Conservation (phyloP, 2,113 vertebrate species). For the Notarius lentiginosus region DNA sequence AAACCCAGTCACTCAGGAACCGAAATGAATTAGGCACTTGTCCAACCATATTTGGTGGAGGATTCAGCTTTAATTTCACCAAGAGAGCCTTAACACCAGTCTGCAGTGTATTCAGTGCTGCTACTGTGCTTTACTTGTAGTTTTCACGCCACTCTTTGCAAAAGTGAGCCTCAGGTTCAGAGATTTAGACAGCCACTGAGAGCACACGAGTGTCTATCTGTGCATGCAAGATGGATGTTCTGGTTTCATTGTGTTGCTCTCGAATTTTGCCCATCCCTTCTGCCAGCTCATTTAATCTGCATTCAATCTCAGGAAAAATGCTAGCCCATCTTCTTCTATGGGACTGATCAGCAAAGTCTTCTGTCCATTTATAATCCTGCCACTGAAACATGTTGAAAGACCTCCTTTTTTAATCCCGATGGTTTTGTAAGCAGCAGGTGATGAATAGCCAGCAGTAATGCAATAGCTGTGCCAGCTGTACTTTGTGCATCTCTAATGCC, state of each 20-base stretch:
- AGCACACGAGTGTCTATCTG: neutral
- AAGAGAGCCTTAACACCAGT: neutral
- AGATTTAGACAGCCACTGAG: neutral
- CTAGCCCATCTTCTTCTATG: neutral
- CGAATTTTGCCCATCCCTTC: neutral
- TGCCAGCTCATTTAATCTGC: neutral
- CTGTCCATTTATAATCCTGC: neutral
- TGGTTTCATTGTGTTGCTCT: neutral
- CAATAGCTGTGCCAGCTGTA: neutral
- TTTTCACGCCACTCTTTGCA: neutral
- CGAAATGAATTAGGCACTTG: neutral
- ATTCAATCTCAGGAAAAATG: neutral
- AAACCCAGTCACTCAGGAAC: neutral
- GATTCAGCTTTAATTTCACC: neutral
- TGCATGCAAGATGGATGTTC: neutral
- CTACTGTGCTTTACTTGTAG: neutral
- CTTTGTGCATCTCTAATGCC: neutral
- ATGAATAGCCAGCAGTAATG: conserved; percentile 11
- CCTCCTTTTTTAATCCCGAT: neutral
- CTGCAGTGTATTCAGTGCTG: neutral
- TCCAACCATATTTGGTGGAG: neutral
- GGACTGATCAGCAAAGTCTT: neutral
- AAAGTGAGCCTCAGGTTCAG: neutral
- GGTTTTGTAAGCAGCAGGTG: neutral
- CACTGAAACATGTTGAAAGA: neutral